Percentiles rank a stretch among this genome's conserved stretches.
Conservation (phyloP, 1,140 invertebrate species). For the Drosophila sturtevanti region DNA sequence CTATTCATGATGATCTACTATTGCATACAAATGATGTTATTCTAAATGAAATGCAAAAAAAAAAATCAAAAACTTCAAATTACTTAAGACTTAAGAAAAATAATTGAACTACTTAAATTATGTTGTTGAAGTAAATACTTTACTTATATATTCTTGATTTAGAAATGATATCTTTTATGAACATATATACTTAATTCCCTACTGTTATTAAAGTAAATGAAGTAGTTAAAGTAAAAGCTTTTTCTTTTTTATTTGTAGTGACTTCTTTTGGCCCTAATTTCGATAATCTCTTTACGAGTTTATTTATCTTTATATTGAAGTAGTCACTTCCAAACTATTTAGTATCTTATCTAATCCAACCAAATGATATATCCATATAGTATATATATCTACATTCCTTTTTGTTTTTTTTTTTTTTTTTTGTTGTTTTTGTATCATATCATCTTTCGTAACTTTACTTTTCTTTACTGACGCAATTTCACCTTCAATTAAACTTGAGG, state of each 20-base stretch:
- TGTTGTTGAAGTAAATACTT: no score
- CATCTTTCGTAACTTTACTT: constrained; percentile 45
- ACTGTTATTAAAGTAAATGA: background rate
- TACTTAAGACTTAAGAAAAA: no score
- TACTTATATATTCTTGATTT: no score
- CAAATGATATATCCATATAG: background rate
- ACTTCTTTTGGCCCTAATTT: background rate
- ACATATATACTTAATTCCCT: no score
- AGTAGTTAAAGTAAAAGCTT: background rate
- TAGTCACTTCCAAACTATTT: constrained; percentile 31
- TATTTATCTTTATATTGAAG: background rate
- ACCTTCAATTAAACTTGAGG: constrained; percentile 80
- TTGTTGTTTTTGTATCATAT: constrained; percentile 31
- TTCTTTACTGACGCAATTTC: constrained; percentile 57
- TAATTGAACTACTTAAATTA: no score
- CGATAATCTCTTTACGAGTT: background rate
- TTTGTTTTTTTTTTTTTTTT: no score
- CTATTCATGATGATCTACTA: constrained; percentile 16
- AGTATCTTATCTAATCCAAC: constrained; percentile 38
- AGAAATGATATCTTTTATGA: no score
- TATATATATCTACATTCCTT: no score
- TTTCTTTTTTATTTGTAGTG: no score
- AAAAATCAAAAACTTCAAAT: no score
- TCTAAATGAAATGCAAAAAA: background rate
- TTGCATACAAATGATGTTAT: constrained; percentile 30